Percentiles rank a stretch among this genome's conserved stretches.
Conservation (phyloP, 2,888 invertebrate genomes). For the Flabesymbios commensalis region DNA sequence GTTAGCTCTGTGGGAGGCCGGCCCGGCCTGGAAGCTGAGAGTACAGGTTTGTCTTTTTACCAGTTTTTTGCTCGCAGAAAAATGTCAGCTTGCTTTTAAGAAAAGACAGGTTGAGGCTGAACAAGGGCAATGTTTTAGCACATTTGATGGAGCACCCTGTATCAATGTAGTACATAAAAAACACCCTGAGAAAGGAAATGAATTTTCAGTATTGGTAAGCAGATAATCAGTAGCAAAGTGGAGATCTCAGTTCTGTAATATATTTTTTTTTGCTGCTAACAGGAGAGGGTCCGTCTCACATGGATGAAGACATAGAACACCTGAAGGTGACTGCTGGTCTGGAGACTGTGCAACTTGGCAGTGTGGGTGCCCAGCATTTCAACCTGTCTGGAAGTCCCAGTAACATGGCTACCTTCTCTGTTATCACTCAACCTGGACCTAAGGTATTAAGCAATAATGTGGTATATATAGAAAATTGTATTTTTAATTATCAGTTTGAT, state of each 20-base stretch:
- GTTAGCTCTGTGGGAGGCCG: slow-evolving; percentile 41
- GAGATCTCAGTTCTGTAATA: no score
- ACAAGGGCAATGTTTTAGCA: not conserved
- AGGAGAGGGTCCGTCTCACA: slow-evolving; percentile 39
- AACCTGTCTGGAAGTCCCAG: slow-evolving; percentile 45
- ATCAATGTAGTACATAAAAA: no score
- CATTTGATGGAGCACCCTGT: no score
- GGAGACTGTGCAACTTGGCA: slow-evolving; percentile 46
- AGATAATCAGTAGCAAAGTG: no score
- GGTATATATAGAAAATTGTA: not conserved
- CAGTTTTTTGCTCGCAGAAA: no score
- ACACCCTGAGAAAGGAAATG: no score
- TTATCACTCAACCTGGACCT: slow-evolving; percentile 56
- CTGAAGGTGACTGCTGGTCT: slow-evolving; percentile 50
- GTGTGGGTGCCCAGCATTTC: slow-evolving; percentile 58
- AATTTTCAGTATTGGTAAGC: no score
- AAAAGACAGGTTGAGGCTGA: not conserved
- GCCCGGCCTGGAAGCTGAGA: slow-evolving; percentile 31
- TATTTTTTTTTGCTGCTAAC: not conserved
- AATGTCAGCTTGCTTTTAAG: not conserved
- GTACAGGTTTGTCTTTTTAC: not conserved
- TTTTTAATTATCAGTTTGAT: not conserved
- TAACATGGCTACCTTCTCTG: slow-evolving; percentile 48
- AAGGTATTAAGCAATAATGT: slow-evolving; percentile 43
- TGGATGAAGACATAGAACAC: slow-evolving; percentile 45